These are phyloP conservation scores for Microtus californicus DNA, from an alignment of 2,797 vertebrate species.

Conservation along the genomic window DNA sequence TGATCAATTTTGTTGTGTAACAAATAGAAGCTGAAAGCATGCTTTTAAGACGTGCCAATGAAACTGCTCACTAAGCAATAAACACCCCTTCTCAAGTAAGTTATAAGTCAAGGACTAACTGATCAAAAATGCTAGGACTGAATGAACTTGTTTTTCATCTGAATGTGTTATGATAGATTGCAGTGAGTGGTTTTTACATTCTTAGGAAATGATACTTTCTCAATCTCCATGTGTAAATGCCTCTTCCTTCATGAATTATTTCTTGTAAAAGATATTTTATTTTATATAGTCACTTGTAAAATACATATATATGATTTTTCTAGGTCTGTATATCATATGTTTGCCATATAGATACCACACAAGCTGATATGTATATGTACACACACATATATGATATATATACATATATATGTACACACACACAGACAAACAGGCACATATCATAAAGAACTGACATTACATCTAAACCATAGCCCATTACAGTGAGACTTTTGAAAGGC, in stretches of 20 bases:
- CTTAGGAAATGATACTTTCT: not conserved
- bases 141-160: constrained; percentile 29
- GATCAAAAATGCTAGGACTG: not conserved
- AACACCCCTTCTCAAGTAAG: not conserved
- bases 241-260: constrained; percentile 45
- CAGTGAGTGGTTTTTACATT: constrained; percentile 10
- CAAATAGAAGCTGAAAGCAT: not conserved
- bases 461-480: constrained; percentile 3
- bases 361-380: not conserved
- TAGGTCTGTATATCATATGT: not conserved
- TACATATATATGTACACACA: too few relatives aligned
- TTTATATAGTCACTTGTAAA: not conserved
- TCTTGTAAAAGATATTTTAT: not conserved
- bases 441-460: not conserved
- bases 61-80: not conserved
- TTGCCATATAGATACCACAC: not conserved
- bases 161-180: not conserved
- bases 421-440: not conserved
- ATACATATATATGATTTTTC: not conserved
- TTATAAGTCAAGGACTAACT: not conserved
- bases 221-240: not conserved
- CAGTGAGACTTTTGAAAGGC: not conserved
- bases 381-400: too few relatives aligned
- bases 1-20: not conserved
- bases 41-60: not conserved